Evolutionary conservation across 2,888 invertebrate species (phyloP).

Genomic region (Myopa tessellatipennis): DNA sequence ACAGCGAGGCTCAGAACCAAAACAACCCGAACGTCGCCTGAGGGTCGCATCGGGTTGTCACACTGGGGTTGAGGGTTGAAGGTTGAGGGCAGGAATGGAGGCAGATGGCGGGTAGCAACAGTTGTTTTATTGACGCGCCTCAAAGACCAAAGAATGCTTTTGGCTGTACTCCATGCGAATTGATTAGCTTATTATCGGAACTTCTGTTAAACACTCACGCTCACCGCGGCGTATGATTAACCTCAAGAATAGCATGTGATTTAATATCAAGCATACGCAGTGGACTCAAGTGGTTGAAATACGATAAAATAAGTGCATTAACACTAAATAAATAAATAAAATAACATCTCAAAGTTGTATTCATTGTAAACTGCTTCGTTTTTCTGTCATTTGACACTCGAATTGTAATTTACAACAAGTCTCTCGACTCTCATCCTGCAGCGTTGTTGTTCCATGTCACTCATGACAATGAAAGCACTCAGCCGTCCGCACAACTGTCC

Average conservation of each 20-base stretch:
- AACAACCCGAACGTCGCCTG: too few relatives aligned
- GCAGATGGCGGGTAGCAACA: too few relatives aligned
- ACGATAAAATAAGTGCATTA: not conserved
- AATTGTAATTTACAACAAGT: not conserved
- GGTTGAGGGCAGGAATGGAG: not conserved
- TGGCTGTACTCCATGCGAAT: too few relatives aligned
- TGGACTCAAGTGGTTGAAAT: not conserved
- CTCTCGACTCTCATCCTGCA: not conserved
- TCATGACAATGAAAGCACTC: not conserved
- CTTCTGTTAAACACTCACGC: not conserved
- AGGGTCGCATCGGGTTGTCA: too few relatives aligned
- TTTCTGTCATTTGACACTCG: not conserved
- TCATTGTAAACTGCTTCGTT: too few relatives aligned
- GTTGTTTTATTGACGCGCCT: too few relatives aligned
- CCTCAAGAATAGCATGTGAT: not conserved
- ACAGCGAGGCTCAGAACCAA: not conserved
- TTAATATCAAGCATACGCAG: not conserved
- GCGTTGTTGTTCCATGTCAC: not conserved
- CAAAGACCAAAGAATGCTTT: not conserved
- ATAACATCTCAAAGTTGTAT: not conserved
- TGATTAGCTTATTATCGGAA: too few relatives aligned
- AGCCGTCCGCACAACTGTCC: not conserved
- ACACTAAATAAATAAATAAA: not conserved
- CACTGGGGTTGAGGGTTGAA: not conserved
- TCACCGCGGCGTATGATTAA: conserved; percentile 14